Base-by-base conservation (phyloP, 2,797 vertebrate genomes). In the Tiaroga cobitis region DNA sequence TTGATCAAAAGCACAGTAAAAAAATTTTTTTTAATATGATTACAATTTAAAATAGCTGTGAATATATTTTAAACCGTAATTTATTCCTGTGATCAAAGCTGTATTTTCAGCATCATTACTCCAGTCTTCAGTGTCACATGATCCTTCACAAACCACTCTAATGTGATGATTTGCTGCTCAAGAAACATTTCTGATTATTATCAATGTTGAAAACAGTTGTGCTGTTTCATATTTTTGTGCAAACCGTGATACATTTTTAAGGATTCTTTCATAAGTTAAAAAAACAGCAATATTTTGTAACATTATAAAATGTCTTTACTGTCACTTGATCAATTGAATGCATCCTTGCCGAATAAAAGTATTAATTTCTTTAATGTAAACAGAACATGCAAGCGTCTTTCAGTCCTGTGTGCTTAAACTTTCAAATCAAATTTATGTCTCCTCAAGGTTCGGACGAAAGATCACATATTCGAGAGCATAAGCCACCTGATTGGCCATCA, bases 401-500 rank as follows among this genome's bases (percentile, higher is more conserved):
- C 26, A 32, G 29, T 46, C 26, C 18, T 10, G 15, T 24, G n/a
- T 43, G 81, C 24, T 63, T 26, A 10, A 73, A 51, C 19, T 54
- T 24, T 19, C 19, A 10, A 32, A 83, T 63, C 4, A 0, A 18
- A 34, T 77, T 24, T 85, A 2, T 84, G 13, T 72, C 34, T 91
- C 85, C 91, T 87, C 69, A 94, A 99, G 98, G 96, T 99, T 92
- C 96, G 98, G 92, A 99, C 98, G 61, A 99, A 98, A 95, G 98
- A 99, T 93, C 97, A 96, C 90, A 91, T 98, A 90, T 99, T 99
- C 90, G 97, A 99, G 93, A 99, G 97, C 95, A 99, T 99, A 92
- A 96, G 96, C 91, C 98, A 99, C 91, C 96, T 99, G 86, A 98
- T 99, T 93, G 97, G 96, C 91, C 96, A 99, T 93, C 98, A 99